Evolutionary conservation across 2,888 invertebrate genomes (phyloP).

Genomic region (Ligdia adustata): DNA sequence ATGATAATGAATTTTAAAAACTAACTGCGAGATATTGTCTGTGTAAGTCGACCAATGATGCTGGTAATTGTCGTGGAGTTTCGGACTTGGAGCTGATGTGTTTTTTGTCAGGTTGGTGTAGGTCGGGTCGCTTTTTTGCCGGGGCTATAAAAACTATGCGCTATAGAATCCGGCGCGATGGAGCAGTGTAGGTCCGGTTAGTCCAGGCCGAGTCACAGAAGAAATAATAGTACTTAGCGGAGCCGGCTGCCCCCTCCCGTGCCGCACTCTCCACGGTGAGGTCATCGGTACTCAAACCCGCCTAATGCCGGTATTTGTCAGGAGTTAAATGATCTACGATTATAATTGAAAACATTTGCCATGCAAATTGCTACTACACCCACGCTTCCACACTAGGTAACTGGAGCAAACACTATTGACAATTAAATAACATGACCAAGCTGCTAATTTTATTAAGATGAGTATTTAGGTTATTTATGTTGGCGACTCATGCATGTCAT

Average conservation of each 20-base stretch:
- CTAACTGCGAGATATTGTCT: constrained; percentile 40
- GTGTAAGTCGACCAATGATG: constrained; percentile 44
- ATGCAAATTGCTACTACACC: constrained; percentile 1
- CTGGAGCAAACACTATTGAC: constrained; percentile 6
- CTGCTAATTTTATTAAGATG: neutral
- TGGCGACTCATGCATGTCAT: neutral
- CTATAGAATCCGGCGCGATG: constrained; percentile 53
- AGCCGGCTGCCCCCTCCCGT: constrained; percentile 34
- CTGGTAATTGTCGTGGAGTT: constrained; percentile 42
- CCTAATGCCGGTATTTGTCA: constrained; percentile 29
- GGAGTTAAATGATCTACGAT: constrained; percentile 19
- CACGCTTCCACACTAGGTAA: neutral
- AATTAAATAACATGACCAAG: neutral
- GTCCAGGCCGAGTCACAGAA: neutral
- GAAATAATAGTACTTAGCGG: too few species aligned
- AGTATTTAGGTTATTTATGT: neutral
- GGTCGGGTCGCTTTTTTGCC: constrained; percentile 68
- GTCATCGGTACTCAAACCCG: constrained; percentile 45
- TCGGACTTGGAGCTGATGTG: constrained; percentile 44
- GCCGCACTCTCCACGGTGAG: constrained; percentile 47
- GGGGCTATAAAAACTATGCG: constrained; percentile 59
- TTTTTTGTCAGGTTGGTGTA: constrained; percentile 72
- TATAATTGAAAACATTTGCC: constrained; percentile 9
- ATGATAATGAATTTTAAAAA: constrained; percentile 52
- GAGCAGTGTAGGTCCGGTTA: constrained; percentile 40